A percentile compares a stretch with the other conserved stretches of the same genome.
phyloP scores from a whole-genome alignment of 92 coral and sea anemone genomes.

The Diadumene lineata region DNA sequence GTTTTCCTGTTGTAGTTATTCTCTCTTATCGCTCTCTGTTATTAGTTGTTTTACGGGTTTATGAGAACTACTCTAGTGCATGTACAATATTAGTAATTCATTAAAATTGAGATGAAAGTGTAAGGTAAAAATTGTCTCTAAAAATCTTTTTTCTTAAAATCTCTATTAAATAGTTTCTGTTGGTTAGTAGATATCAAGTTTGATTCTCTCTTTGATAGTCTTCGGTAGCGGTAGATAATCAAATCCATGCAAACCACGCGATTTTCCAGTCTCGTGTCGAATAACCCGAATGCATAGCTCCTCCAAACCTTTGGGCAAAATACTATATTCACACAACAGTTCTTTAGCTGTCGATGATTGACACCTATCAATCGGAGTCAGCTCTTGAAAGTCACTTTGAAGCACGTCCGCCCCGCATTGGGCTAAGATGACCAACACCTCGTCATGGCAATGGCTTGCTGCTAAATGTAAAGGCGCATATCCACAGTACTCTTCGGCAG shows the following conservation, averaged over 20 bases:
- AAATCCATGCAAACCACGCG: slow-evolving; percentile 46
- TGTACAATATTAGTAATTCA: too few species aligned
- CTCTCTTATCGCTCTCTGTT: too few species aligned
- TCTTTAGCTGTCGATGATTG: slow-evolving; percentile 36
- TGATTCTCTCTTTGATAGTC: slow-evolving; percentile 28
- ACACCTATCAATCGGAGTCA: slow-evolving; percentile 61
- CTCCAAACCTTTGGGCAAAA: slow-evolving; percentile 31
- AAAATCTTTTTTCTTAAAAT: too few species aligned
- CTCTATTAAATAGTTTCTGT: too few species aligned
- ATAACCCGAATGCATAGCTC: slow-evolving; percentile 44
- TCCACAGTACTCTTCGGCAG: slow-evolving; percentile 73
- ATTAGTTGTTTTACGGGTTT: too few species aligned
- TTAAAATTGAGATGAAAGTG: too few species aligned
- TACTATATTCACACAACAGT: slow-evolving; percentile 13
- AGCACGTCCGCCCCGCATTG: slow-evolving; percentile 61
- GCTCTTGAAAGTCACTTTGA: slow-evolving; percentile 47
- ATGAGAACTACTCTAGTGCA: too few species aligned
- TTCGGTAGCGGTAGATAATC: slow-evolving; percentile 54
- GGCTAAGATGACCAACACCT: slow-evolving; percentile 45
- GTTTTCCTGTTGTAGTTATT: too few species aligned
- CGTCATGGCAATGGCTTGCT: slow-evolving; percentile 51
- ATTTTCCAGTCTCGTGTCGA: slow-evolving; percentile 31
- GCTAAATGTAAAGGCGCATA: slow-evolving; percentile 89
- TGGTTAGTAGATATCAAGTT: slow-evolving; percentile 24
- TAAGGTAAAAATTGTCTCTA: too few species aligned